Evolutionary conservation across 2,113 vertebrate genomes (phyloP).

Genomic region (Marmota flaviventris): DNA sequence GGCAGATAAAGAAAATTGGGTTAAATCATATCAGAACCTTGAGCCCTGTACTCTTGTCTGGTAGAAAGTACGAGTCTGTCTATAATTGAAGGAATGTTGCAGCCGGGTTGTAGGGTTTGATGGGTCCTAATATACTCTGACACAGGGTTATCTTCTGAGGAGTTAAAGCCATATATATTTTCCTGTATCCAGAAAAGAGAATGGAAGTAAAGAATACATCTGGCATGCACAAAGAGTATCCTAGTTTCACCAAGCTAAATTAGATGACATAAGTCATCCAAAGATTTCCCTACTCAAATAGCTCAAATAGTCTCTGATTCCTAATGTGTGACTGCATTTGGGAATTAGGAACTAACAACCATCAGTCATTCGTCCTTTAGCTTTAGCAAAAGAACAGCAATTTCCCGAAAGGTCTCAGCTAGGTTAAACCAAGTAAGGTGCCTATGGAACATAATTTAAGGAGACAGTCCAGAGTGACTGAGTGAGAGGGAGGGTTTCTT

Average conservation of each 20-base stretch:
- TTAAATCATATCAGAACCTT: slow-evolving; percentile 1
- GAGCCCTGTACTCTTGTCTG: background rate
- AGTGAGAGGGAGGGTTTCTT: background rate
- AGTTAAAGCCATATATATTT: background rate
- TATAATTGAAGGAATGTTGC: background rate
- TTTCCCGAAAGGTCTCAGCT: background rate
- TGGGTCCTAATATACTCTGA: background rate
- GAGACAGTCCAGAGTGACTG: background rate
- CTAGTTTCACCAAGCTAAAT: background rate
- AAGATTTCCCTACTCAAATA: background rate
- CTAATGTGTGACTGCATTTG: background rate
- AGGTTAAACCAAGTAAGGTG: background rate
- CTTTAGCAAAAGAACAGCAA: background rate
- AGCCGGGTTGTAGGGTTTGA: background rate
- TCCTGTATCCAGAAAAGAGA: background rate
- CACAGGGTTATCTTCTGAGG: background rate
- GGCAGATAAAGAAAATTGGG: slow-evolving; percentile 52
- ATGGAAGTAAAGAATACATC: background rate
- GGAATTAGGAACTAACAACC: background rate
- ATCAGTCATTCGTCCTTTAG: background rate
- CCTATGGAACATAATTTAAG: background rate
- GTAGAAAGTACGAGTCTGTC: slow-evolving; percentile 37
- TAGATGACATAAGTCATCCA: background rate
- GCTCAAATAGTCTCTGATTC: background rate
- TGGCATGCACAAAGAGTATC: background rate